Conservation (phyloP, 2,113 vertebrate species). For the Cyanoderma ruficeps region DNA sequence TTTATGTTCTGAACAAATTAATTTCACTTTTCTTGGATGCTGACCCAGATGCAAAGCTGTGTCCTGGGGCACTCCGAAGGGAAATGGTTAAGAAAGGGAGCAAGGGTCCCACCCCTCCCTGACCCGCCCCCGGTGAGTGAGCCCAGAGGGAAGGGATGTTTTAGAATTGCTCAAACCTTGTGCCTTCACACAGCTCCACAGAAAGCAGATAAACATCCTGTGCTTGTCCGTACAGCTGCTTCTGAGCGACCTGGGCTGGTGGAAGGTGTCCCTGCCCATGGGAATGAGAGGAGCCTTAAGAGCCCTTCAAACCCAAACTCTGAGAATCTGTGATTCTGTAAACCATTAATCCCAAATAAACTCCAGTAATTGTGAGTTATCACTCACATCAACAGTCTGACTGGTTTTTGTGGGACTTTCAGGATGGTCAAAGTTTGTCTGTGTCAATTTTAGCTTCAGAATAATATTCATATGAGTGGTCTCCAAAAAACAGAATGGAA, state of each 20-base stretch:
- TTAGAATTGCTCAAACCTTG: background rate
- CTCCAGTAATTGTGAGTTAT: background rate
- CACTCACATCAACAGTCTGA: background rate
- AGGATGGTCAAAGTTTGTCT: background rate
- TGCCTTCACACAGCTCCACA: background rate
- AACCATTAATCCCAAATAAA: background rate
- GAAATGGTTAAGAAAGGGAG: background rate
- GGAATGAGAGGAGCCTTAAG: accelerated
- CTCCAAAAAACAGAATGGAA: background rate
- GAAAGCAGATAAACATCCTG: background rate
- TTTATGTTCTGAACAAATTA: background rate
- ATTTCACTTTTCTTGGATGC: background rate
- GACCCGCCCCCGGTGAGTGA: accelerated
- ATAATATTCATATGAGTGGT: background rate
- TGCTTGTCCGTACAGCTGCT: background rate
- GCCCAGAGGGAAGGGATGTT: background rate
- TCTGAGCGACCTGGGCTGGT: background rate
- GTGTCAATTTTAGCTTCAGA: background rate
- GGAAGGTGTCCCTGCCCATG: background rate
- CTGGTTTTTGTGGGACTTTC: background rate
- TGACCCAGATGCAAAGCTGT: background rate
- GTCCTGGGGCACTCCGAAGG: background rate
- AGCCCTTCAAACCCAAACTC: background rate
- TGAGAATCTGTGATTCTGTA: background rate
- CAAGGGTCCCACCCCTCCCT: accelerated